Conservation (phyloP, 2,888 invertebrate genomes). For the Pogonocherus hispidulus region DNA sequence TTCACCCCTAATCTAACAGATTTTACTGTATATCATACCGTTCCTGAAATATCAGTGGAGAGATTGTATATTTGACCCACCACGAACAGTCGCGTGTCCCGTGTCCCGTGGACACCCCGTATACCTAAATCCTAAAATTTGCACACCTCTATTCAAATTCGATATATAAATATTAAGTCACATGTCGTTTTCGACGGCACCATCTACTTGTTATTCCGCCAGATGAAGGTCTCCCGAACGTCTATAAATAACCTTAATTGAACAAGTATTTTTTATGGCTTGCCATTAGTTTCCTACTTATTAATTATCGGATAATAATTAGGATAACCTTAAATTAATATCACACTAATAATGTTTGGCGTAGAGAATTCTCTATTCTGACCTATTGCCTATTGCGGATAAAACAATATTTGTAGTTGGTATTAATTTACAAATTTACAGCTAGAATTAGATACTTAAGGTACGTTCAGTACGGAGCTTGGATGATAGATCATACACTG, state of each 20-base stretch:
- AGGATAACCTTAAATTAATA: neutral
- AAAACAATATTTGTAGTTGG: neutral
- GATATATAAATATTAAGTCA: constrained; percentile 1
- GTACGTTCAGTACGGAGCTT: no score
- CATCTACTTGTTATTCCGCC: constrained; percentile 12
- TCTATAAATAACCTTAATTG: constrained; percentile 9
- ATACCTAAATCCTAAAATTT: no score
- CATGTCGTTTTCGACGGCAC: constrained; percentile 1
- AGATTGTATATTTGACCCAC: no score
- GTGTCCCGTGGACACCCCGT: no score
- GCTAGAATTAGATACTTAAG: constrained; percentile 8
- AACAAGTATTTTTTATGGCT: neutral
- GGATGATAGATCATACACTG: no score
- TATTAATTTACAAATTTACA: neutral
- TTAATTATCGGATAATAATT: neutral
- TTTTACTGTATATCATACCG: no score
- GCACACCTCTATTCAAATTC: constrained; percentile 2
- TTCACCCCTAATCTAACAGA: no score
- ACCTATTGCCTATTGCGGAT: neutral
- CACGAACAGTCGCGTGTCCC: no score
- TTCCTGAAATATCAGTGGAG: no score
- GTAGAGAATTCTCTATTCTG: neutral
- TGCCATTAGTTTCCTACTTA: neutral
- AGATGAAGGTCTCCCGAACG: constrained; percentile 3
- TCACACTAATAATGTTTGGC: neutral